These are phyloP conservation scores for Barypeithes pellucidus DNA, from an alignment of 2,888 invertebrate species.

Conservation along the genomic window DNA sequence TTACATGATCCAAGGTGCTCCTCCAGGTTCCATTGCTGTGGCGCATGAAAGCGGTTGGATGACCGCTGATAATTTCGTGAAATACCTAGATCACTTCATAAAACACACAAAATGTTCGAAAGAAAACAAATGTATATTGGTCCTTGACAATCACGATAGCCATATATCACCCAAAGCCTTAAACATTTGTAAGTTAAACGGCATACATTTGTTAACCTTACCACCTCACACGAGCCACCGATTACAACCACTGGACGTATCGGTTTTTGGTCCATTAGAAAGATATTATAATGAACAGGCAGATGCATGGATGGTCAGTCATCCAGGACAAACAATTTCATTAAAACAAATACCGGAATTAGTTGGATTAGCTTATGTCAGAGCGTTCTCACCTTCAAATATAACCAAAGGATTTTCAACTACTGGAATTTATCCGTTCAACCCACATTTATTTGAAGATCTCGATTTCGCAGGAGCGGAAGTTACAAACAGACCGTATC, in stretches of 20 bases:
- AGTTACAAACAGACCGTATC: constrained; percentile 48
- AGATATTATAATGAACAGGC: constrained; percentile 30
- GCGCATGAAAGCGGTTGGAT: constrained; percentile 35
- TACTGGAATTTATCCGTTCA: constrained; percentile 49
- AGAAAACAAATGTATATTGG: constrained; percentile 36
- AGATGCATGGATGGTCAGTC: constrained; percentile 41
- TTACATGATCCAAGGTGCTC: constrained; percentile 51
- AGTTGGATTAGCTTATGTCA: constrained; percentile 42
- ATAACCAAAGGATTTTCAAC: constrained; percentile 37
- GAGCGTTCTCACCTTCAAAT: constrained; percentile 36
- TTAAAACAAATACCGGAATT: constrained; percentile 34
- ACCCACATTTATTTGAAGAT: constrained; percentile 49
- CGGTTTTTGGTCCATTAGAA: constrained; percentile 44
- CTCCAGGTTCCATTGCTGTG: constrained; percentile 52
- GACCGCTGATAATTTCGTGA: constrained; percentile 10
- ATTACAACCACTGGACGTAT: constrained; percentile 44
- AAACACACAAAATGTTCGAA: constrained; percentile 35
- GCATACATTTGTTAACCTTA: constrained; percentile 26
- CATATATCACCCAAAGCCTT: constrained; percentile 42
- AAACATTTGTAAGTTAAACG: constrained; percentile 30
- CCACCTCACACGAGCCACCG: constrained; percentile 39
- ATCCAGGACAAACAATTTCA: constrained; percentile 45
- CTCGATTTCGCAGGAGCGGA: constrained; percentile 46
- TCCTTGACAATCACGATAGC: constrained; percentile 49
- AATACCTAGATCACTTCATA: constrained; percentile 28